A percentile compares a stretch with the other conserved stretches of the same genome.
Conservation (phyloP, 2,888 invertebrate genomes). For the Eutolmus rufibarbis region DNA sequence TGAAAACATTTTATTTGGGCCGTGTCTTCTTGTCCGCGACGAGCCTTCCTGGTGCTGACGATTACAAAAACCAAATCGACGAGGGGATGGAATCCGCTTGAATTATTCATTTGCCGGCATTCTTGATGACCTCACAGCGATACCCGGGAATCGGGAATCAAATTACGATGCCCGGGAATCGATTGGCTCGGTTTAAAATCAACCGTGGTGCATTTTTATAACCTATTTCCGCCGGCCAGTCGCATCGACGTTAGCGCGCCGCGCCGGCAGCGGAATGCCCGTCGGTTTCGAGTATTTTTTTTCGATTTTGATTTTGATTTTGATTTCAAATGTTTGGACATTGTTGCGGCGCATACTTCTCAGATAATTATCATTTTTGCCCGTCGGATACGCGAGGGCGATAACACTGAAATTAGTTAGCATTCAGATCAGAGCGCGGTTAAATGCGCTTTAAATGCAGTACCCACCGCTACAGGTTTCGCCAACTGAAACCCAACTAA, state of each 20-base stretch:
- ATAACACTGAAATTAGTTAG: neutral
- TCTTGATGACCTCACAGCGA: constrained; percentile 19
- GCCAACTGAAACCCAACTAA: neutral
- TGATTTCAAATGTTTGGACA: neutral
- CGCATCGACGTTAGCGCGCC: neutral
- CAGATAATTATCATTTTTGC: neutral
- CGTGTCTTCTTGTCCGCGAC: neutral
- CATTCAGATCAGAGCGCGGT: neutral
- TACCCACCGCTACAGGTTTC: neutral
- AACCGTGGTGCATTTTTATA: constrained; percentile 5
- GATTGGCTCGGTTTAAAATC: constrained; percentile 3
- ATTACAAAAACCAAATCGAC: constrained; percentile 14
- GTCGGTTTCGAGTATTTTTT: neutral
- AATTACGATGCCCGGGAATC: neutral
- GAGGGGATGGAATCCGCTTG: neutral
- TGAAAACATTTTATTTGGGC: constrained; percentile 21
- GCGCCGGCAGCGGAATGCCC: neutral
- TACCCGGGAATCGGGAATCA: neutral
- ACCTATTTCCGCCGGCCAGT: neutral
- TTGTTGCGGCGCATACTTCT: neutral
- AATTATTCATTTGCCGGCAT: constrained; percentile 12
- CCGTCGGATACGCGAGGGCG: neutral
- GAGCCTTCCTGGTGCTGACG: neutral
- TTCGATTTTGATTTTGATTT: neutral
- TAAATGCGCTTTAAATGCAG: neutral